These are phyloP conservation scores for Sphaerodactylus townsendi DNA, from an alignment of 2,113 vertebrate genomes.

Conservation along the genomic window DNA sequence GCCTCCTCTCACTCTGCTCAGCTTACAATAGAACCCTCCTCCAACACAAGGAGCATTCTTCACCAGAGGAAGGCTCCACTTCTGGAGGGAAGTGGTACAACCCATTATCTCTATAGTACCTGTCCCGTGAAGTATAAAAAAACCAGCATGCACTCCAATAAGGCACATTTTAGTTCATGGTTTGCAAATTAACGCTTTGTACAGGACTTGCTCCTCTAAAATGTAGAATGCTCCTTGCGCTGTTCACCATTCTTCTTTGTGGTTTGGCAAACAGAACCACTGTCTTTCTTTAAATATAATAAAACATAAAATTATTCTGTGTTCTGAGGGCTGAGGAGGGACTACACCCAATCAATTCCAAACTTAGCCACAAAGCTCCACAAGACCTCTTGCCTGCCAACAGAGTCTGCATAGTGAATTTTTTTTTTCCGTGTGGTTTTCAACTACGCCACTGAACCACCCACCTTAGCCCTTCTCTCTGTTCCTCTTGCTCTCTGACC, in stretches of 20 bases:
- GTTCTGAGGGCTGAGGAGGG: not conserved
- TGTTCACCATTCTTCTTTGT: not conserved
- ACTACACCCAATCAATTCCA: not conserved
- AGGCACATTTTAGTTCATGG: not conserved
- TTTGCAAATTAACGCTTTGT: not conserved
- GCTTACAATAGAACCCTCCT: no score
- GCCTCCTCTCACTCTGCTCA: no score
- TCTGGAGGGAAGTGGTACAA: no score
- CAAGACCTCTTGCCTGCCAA: not conserved
- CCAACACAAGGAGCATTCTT: no score
- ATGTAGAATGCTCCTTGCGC: not conserved
- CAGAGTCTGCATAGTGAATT: not conserved
- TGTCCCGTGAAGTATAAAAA: not conserved
- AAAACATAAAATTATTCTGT: no score
- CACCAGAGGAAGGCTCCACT: no score
- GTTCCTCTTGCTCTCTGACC: not conserved
- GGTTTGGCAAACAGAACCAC: not conserved
- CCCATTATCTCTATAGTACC: not conserved
- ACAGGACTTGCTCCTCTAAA: not conserved
- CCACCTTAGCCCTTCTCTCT: not conserved
- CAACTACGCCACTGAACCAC: no score
- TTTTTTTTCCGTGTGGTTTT: no score
- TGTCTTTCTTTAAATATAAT: not conserved
- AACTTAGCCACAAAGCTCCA: not conserved
- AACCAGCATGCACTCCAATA: not conserved